Evolutionary conservation across 2,113 vertebrate genomes (phyloP), one percentile per base, ranked within the genome.

Genomic region (Pluvianellus socialis): DNA sequence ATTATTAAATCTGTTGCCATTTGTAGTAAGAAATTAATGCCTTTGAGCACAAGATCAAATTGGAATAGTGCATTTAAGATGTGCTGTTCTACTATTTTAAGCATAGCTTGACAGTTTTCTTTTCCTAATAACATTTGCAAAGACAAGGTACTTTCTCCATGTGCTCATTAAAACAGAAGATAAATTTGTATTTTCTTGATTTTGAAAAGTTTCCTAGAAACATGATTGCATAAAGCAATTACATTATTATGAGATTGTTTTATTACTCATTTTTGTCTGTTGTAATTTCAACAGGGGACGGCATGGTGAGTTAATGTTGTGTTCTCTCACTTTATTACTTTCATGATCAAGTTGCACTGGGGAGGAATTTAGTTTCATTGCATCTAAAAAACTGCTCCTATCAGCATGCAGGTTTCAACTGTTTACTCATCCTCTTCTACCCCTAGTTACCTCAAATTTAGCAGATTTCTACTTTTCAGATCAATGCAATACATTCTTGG

Each of bases 181-280:
- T 55, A 81, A 81, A 94, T 82, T 67, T 55, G 13, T 89, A 50
- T 58, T 86, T 94, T 88, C 61, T 72, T 68, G 52, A 38, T 87
- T 88, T 84, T 68, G 63, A 96, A 70, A 93, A 55, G 50, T 88
- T 93, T 96, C 79, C 72, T 74, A 70, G 86, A 95, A 96, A 95
- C 63, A 50, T 55, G 47, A 90, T 50, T 90, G 50, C 79, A 83
- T 88, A 92, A 95, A 70, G 88, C 72, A 86, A 96, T 95, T 74
- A 94, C 47, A 30, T 71, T 93, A 95, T 86, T 94, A 83, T 40
- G 45, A 90, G 63, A 92, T 50, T 76, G 71, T 30, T 95, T 90
- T 94, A 90, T 71, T 90, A 61, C 55, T 70, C 47, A 20, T 92
- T 96, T 95, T 86, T 94, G 75, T 66, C 90, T 88, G 59, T 19